phyloP scores from a whole-genome alignment of 2,797 vertebrate species.

The Pseudomugil gertrudae region DNA sequence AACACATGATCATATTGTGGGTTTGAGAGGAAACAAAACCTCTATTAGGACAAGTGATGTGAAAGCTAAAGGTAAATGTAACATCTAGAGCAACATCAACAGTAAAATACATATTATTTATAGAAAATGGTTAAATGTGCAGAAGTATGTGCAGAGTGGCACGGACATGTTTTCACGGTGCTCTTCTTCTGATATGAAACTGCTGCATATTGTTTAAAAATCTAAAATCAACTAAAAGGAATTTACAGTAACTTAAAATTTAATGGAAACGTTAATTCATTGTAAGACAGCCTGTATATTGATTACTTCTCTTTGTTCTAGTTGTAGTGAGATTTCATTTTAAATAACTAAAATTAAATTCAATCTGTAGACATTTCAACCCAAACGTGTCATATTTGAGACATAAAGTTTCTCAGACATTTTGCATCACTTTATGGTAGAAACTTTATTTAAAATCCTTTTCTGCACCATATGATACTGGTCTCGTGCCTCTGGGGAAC shows the following conservation, averaged over 20 bases:
- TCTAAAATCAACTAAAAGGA: not conserved
- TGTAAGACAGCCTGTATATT: not conserved
- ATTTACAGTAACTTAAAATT: not conserved
- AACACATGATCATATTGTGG: not conserved
- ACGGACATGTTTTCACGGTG: too few relatives aligned
- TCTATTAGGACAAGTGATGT: not conserved
- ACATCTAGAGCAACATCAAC: not conserved
- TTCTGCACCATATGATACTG: too few relatives aligned
- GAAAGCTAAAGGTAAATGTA: not conserved
- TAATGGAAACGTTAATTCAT: not conserved
- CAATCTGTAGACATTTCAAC: too few relatives aligned
- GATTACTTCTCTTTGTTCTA: too few relatives aligned
- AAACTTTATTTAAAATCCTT: too few relatives aligned
- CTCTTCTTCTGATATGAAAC: not conserved
- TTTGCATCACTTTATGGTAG: too few relatives aligned
- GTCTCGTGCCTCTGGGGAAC: too few relatives aligned
- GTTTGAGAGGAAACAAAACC: constrained; percentile 12
- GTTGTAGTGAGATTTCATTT: too few relatives aligned
- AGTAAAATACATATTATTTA: not conserved
- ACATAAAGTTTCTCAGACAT: too few relatives aligned
- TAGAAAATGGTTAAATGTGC: not conserved
- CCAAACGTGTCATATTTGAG: too few relatives aligned
- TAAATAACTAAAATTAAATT: not conserved
- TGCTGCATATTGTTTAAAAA: not conserved
- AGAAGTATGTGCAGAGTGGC: not conserved